phyloP scores from a whole-genome alignment of 1,140 invertebrate genomes.

The Zaprionus nigranus region DNA sequence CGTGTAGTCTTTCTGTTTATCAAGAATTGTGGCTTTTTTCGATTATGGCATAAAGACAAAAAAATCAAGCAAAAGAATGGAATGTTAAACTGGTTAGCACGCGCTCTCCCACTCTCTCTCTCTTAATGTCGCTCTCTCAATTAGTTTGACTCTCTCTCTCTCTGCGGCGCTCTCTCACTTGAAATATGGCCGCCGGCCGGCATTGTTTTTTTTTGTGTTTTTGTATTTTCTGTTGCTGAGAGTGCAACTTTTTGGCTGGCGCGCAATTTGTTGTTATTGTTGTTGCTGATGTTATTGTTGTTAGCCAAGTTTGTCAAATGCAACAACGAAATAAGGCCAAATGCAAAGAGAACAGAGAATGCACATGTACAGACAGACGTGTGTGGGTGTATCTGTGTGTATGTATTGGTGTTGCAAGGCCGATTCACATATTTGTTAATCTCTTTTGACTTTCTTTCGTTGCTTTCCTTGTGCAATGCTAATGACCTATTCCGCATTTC shows the following conservation, averaged over 20 bases:
- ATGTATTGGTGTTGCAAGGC: constrained; percentile 37
- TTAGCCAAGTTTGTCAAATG: constrained; percentile 43
- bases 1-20: constrained; percentile 62
- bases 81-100: constrained; percentile 46
- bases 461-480: constrained; percentile 47
- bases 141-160: not conserved
- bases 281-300: constrained; percentile 37
- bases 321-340: constrained; percentile 52
- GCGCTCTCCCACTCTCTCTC: not conserved
- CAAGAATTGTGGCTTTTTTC: constrained; percentile 51
- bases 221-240: constrained; percentile 37
- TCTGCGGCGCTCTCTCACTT: not conserved
- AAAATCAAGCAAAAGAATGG: constrained; percentile 32
- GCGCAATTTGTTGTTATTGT: constrained; percentile 41
- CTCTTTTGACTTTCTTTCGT: constrained; percentile 34
- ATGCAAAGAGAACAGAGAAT: constrained; percentile 23
- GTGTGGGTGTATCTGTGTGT: constrained; percentile 24
- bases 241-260: constrained; percentile 43
- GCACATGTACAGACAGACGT: not conserved
- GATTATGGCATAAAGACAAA: constrained; percentile 52
- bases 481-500: constrained; percentile 42
- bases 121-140: not conserved
- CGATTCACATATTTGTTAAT: constrained; percentile 26
- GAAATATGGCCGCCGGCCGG: constrained; percentile 64
- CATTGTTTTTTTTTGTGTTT: constrained; percentile 57